Evolutionary conservation across 2,888 invertebrate genomes (phyloP), one percentile per base, ranked within the genome.

Genomic region (Unio delphinus): DNA sequence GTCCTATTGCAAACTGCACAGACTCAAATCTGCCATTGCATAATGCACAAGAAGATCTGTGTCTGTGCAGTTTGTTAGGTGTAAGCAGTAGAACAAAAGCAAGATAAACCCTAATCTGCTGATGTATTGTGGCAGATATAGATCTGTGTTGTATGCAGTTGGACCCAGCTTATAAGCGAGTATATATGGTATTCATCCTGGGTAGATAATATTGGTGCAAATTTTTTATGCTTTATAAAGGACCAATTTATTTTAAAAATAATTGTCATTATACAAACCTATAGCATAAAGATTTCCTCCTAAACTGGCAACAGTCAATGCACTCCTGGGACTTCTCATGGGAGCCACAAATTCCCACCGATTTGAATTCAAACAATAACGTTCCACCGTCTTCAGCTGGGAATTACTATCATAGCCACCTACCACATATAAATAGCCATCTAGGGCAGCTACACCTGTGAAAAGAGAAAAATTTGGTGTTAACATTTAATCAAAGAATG

Each of bases 401-500:
- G 93, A 92, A 63, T 92, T 91, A 18, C 96, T 96, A 91, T 97
- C 96, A 90, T 96, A 97, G n/a, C 97, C 97, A 65, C 97, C 97
- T 71, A 97, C 94, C n/a, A 96, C 96, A 90, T 95, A 97, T 79
- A 97, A 95, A 89, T 92, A 94, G 87, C 96, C 95, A 85, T 95
- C 95, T 84, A 96, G 92, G 20, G 94, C 94, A 7, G 94, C 95
- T 59, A 96, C 95, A 70, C 96, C 91, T 89, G 83, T n/a, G 80
- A 70, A 61, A 45, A 62, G 55, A 30, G 55, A 55, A 15, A 11
- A 45, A 45, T 45, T 2, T 45, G 15, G 45, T 15, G 15, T 11
- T 45, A 45, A 64, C 7, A 59, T n/a, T 11, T 69, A 34, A 59
- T 8, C 28, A 20, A 26, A 55, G 18, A 64, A 20, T 54, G 55